These are phyloP conservation scores for Neelides sp. DNA, from an alignment of 1,140 invertebrate species.

Conservation along the genomic window DNA sequence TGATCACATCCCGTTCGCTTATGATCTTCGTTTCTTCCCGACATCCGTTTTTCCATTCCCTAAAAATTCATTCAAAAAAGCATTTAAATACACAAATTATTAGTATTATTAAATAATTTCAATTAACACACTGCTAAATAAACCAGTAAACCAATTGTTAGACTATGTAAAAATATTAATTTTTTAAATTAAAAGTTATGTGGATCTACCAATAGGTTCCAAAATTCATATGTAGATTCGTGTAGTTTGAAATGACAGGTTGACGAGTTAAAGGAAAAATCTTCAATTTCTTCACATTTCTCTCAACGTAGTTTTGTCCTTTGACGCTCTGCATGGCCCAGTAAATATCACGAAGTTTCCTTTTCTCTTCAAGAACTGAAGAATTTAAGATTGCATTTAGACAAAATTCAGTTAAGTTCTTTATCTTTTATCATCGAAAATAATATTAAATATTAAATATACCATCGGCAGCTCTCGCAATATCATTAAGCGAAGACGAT, in stretches of 20 bases:
- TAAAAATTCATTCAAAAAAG: neutral
- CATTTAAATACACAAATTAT: too few relatives aligned
- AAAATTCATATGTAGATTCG: conserved; percentile 17
- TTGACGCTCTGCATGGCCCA: conserved; percentile 5
- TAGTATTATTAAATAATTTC: too few relatives aligned
- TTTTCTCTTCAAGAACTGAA: neutral
- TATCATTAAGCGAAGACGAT: neutral
- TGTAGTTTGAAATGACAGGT: conserved; percentile 13
- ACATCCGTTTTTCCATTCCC: conserved; percentile 21
- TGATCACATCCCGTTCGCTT: conserved; percentile 13
- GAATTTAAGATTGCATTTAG: neutral
- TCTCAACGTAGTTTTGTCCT: neutral
- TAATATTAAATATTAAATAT: neutral
- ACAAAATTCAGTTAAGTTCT: neutral
- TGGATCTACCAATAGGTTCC: conserved; percentile 21
- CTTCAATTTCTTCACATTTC: conserved; percentile 2
- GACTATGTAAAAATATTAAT: conserved; percentile 2
- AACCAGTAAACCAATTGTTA: neutral
- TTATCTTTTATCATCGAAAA: neutral
- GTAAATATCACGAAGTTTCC: neutral
- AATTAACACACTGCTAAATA: too few relatives aligned
- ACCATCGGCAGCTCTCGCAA: conserved; percentile 1
- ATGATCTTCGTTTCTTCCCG: neutral
- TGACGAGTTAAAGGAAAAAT: conserved; percentile 8
- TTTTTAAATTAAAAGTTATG: neutral